Conservation (phyloP, 2,113 vertebrate species). For the Lampris incognitus region DNA sequence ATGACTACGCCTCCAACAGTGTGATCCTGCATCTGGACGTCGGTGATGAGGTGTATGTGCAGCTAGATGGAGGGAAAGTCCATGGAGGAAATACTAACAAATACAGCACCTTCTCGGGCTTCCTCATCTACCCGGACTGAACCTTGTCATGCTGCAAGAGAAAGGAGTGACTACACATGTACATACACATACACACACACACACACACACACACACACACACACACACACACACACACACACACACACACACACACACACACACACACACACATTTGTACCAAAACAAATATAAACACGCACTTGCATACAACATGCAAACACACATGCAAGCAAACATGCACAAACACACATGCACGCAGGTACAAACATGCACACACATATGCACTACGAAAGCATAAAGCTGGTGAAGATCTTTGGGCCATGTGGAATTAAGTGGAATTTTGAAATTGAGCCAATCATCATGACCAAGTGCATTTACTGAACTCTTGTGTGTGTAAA, state of each 20-base stretch:
- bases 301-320: constrained; percentile 18
- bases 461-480: constrained; percentile 54
- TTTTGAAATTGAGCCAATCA: constrained; percentile 56
- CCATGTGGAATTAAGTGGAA: constrained; percentile 33
- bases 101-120: constrained; percentile 97
- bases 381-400: constrained; percentile 22
- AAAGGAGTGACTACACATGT: constrained; percentile 7
- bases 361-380: constrained; percentile 23
- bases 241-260: constrained; percentile 13
- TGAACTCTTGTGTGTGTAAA: constrained; percentile 57
- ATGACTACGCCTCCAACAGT: constrained; percentile 95
- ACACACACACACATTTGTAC: background rate
- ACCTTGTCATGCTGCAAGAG: constrained; percentile 4
- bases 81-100: constrained; percentile 97
- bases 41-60: constrained; percentile 94
- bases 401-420: constrained; percentile 21
- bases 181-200: constrained; percentile 23
- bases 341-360: constrained; percentile 19
- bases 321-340: background rate
- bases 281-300: constrained; percentile 15
- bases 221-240: constrained; percentile 37
- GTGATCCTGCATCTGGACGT: constrained; percentile 95
- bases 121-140: constrained; percentile 95
- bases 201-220: constrained; percentile 18
- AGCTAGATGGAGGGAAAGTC: constrained; percentile 94